These are phyloP conservation scores for Plagodis dolabraria DNA, from an alignment of 2,888 invertebrate species.

Conservation along the genomic window DNA sequence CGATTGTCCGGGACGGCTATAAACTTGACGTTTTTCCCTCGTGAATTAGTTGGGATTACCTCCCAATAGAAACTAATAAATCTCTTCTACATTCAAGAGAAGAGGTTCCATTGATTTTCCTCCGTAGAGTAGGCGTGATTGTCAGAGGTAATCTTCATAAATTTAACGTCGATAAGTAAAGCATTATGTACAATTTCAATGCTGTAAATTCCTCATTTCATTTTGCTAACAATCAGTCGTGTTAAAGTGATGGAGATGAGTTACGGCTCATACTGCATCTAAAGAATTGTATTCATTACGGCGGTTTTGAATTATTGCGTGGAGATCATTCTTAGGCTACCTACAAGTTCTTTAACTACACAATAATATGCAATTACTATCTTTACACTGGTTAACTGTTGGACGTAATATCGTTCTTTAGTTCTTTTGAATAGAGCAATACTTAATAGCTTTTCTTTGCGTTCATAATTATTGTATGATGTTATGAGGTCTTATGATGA, in stretches of 20 bases:
- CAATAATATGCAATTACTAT: constrained; percentile 12
- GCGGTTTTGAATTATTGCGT: constrained; percentile 15
- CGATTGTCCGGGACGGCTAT: constrained; percentile 74
- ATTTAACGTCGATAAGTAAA: constrained; percentile 67
- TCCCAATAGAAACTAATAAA: constrained; percentile 80
- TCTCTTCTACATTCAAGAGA: constrained; percentile 59
- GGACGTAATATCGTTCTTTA: constrained; percentile 4
- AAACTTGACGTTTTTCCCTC: constrained; percentile 77
- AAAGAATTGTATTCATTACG: constrained; percentile 7
- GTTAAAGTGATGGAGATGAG: constrained; percentile 46
- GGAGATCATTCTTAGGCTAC: constrained; percentile 1
- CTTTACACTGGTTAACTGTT: neutral
- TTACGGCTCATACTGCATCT: constrained; percentile 52
- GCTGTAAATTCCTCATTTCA: constrained; percentile 35
- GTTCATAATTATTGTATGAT: too few species aligned
- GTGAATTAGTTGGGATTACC: constrained; percentile 81
- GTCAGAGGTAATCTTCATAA: constrained; percentile 77
- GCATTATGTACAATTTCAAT: constrained; percentile 52
- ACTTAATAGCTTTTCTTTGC: too few species aligned
- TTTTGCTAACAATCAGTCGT: constrained; percentile 63
- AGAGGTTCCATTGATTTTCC: constrained; percentile 71
- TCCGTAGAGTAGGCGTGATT: constrained; percentile 69
- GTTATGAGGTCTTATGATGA: too few species aligned
- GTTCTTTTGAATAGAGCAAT: neutral
- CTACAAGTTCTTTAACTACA: constrained; percentile 5